phyloP scores from a whole-genome alignment of 2,113 vertebrate genomes.

The Motacilla tschutschensis region DNA sequence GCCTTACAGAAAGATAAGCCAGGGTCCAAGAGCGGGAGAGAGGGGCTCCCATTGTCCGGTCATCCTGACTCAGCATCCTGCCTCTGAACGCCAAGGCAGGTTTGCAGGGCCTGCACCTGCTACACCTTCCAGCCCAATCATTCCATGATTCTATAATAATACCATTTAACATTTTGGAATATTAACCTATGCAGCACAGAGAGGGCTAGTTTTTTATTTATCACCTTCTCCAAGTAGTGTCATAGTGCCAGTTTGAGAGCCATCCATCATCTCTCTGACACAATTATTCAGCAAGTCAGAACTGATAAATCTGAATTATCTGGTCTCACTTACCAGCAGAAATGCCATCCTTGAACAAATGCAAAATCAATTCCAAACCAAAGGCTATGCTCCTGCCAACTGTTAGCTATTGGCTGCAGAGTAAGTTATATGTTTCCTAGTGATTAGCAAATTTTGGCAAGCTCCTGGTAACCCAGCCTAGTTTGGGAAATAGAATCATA shows the following conservation, averaged over 20 bases:
- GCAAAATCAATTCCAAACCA: slow-evolving; percentile 60
- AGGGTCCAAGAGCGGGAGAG: no score
- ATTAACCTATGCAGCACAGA: background rate
- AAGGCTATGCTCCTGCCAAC: slow-evolving; percentile 39
- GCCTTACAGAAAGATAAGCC: no score
- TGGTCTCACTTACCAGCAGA: slow-evolving; percentile 37
- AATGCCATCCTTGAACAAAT: slow-evolving; percentile 53
- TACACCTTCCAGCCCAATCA: no score
- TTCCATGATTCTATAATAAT: background rate
- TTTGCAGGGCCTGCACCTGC: no score
- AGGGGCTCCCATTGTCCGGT: no score
- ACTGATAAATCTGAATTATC: slow-evolving; percentile 54
- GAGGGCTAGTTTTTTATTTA: background rate
- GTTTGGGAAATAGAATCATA: slow-evolving; percentile 40
- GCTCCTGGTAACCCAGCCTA: slow-evolving; percentile 37
- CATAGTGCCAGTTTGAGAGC: background rate
- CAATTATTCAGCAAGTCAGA: slow-evolving; percentile 57
- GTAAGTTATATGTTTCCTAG: slow-evolving; percentile 33
- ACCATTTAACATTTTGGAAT: background rate
- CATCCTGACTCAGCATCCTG: no score
- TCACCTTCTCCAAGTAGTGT: background rate
- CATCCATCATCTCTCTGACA: slow-evolving; percentile 16
- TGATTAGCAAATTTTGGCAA: slow-evolving; percentile 40
- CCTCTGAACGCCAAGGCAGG: no score
- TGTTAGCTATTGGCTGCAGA: slow-evolving; percentile 22